These are phyloP conservation scores for Laticauda laticaudata DNA, from an alignment of 2,113 vertebrate genomes.

Conservation along the genomic window DNA sequence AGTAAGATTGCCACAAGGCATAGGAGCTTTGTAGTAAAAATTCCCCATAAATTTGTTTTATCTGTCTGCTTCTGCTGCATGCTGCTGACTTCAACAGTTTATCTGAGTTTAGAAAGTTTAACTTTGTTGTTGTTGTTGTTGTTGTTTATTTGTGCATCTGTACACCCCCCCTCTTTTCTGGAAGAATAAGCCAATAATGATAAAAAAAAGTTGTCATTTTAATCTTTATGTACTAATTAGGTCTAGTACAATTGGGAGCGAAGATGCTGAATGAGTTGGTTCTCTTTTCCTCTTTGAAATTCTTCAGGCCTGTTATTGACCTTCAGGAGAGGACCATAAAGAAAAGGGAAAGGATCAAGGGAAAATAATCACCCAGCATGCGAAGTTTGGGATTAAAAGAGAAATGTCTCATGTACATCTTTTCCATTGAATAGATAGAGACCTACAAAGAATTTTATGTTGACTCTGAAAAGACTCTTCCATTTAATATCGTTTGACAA, in stretches of 20 bases:
- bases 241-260: constrained; percentile 26
- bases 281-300: constrained; percentile 45
- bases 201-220: constrained; percentile 55
- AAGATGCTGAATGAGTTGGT: constrained; percentile 26
- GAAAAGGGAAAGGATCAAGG: constrained; percentile 52
- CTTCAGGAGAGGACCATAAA: constrained; percentile 50
- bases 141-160: background rate
- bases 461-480: background rate
- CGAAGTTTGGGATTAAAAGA: constrained; percentile 28
- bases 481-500: background rate
- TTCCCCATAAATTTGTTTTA: constrained; percentile 48
- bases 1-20: constrained; percentile 45
- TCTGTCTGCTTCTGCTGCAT: constrained; percentile 21
- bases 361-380: constrained; percentile 52
- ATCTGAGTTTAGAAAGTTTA: constrained; percentile 33
- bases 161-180: background rate
- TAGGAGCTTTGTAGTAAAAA: constrained; percentile 53
- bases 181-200: constrained; percentile 35
- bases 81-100: constrained; percentile 56
- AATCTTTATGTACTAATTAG: constrained; percentile 53
- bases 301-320: constrained; percentile 13
- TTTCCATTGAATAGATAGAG: background rate
- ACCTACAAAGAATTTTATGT: background rate
- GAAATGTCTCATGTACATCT: background rate
- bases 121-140: background rate